A percentile compares a stretch with the other conserved stretches of the same genome.
Conservation (phyloP, 2,797 vertebrate genomes). For the Falco naumanni region DNA sequence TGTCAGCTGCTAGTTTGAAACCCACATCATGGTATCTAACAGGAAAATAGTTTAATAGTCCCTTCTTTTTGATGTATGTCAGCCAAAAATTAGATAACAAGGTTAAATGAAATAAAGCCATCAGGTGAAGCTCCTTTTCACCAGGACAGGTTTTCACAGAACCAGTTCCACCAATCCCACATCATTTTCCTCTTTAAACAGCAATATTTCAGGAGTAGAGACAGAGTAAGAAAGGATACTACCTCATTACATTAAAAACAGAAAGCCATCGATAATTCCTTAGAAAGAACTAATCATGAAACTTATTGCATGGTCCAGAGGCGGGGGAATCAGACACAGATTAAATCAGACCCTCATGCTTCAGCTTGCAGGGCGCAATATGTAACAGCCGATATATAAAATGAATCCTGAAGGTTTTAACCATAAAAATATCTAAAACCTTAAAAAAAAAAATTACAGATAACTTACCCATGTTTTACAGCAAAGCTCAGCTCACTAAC, state of each 20-base stretch:
- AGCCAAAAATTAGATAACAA: not conserved
- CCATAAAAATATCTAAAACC: not conserved
- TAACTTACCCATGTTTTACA: fast-evolving
- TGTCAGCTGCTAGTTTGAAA: not conserved
- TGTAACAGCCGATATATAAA: not conserved
- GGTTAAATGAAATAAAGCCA: not conserved
- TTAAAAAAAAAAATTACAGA: not conserved
- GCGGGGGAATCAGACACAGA: not conserved
- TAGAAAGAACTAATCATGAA: not conserved
- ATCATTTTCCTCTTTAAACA: not conserved
- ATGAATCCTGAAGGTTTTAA: not conserved
- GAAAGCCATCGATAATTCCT: not conserved
- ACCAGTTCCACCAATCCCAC: not conserved
- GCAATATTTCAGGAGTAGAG: not conserved
- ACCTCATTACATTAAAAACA: not conserved
- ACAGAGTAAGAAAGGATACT: not conserved
- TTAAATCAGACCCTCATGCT: not conserved
- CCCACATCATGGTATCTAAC: not conserved
- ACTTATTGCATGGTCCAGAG: not conserved
- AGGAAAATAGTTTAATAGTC: not conserved
- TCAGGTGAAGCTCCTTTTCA: not conserved
- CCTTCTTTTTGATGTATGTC: not conserved
- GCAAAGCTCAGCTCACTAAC: not conserved
- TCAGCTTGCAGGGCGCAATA: not conserved
- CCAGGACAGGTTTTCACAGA: not conserved